phyloP scores from a whole-genome alignment of 2,888 invertebrate species.

The Branchellion lobata region DNA sequence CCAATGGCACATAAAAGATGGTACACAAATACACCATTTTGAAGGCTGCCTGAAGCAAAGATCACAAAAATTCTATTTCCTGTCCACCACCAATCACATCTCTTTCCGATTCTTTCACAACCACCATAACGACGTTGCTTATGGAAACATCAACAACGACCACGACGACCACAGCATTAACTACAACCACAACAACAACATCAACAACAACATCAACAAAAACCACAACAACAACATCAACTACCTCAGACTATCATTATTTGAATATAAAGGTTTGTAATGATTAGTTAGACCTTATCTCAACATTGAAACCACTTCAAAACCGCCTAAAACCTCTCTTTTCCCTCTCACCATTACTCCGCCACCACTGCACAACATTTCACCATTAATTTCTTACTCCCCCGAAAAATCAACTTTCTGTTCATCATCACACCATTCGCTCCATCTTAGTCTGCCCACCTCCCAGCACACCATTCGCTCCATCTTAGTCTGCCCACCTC shows the following conservation, averaged over 20 bases:
- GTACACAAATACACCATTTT: not conserved
- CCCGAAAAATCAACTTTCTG: too few relatives aligned
- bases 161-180: not conserved
- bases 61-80: not conserved
- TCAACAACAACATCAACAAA: not conserved
- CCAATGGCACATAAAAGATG: slow-evolving; percentile 4
- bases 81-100: slow-evolving; percentile 3
- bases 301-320: too few relatives aligned
- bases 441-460: too few relatives aligned
- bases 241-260: not conserved
- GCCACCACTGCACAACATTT: too few relatives aligned
- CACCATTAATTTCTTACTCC: too few relatives aligned
- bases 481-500: too few relatives aligned
- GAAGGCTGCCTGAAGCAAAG: not conserved
- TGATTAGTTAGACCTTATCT: too few relatives aligned
- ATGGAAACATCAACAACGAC: not conserved
- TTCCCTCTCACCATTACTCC: too few relatives aligned
- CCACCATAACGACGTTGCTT: not conserved
- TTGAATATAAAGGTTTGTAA: not conserved
- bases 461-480: too few relatives aligned
- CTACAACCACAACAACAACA: not conserved
- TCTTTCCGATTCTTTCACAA: not conserved
- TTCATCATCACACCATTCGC: too few relatives aligned
- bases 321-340: too few relatives aligned
- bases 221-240: not conserved